Evolutionary conservation across 2,888 invertebrate genomes (phyloP).

Genomic region (Yponomeuta cagnagella): DNA sequence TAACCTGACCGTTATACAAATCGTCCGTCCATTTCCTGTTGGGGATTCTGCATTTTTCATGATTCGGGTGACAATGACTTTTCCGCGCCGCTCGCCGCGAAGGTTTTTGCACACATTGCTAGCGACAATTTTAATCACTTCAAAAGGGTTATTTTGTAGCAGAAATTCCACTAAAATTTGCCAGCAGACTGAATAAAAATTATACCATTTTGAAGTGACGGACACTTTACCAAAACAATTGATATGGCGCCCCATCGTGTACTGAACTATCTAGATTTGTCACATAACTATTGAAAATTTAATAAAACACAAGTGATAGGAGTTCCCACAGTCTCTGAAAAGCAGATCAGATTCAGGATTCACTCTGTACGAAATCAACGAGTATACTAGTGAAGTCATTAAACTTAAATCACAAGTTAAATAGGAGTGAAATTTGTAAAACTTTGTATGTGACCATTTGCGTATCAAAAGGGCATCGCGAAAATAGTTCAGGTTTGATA

Average conservation of each 20-base stretch:
- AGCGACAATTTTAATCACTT: constrained; percentile 54
- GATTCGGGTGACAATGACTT: constrained; percentile 59
- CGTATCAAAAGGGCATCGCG: no score
- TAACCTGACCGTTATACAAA: not conserved
- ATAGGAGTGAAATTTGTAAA: no score
- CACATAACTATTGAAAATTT: constrained; percentile 29
- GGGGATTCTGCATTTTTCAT: constrained; percentile 36
- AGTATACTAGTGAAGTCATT: no score
- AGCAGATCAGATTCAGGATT: no score
- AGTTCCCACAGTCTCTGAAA: no score
- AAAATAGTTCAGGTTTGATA: no score
- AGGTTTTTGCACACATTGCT: constrained; percentile 73
- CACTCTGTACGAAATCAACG: no score
- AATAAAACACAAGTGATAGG: constrained; percentile 19
- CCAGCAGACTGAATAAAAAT: constrained; percentile 1
- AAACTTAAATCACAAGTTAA: no score
- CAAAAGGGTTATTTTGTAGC: constrained; percentile 39
- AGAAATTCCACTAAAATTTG: constrained; percentile 8
- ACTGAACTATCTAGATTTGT: not conserved
- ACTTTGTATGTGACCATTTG: no score
- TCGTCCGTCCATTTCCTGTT: not conserved
- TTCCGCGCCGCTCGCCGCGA: constrained; percentile 31
- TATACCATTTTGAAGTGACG: constrained; percentile 48
- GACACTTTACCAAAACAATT: constrained; percentile 35
- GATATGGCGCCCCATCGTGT: constrained; percentile 12